phyloP scores from a whole-genome alignment of 2,888 invertebrate genomes.

The Agrochola circellaris region DNA sequence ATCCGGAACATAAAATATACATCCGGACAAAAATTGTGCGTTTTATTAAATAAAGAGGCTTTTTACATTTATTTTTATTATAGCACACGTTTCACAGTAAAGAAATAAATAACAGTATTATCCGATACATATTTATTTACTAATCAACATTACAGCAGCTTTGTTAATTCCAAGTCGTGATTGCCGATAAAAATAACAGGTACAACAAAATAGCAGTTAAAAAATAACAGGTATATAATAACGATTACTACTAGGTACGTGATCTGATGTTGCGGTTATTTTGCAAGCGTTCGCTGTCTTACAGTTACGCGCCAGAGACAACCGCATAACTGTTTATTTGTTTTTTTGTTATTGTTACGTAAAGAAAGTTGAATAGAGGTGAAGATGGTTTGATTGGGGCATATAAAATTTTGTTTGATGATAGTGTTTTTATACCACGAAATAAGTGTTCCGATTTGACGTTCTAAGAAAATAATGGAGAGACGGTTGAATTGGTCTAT shows the following conservation, averaged over 20 bases:
- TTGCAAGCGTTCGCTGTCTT: constrained; percentile 59
- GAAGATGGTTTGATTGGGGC: constrained; percentile 34
- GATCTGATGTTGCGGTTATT: constrained; percentile 60
- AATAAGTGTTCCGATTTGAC: background rate
- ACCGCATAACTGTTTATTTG: constrained; percentile 59
- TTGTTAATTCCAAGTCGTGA: constrained; percentile 16
- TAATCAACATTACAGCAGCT: constrained; percentile 9
- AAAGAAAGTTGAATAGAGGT: constrained; percentile 46
- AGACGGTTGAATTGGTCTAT: background rate
- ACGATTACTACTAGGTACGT: constrained; percentile 49
- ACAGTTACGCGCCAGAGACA: constrained; percentile 59
- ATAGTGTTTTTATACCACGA: background rate
- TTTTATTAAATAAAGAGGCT: background rate
- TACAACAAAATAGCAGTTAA: constrained; percentile 24
- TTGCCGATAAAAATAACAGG: constrained; percentile 41
- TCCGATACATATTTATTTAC: constrained; percentile 18
- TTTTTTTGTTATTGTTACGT: constrained; percentile 47
- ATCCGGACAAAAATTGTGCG: too few relatives aligned
- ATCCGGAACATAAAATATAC: background rate
- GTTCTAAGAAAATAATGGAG: background rate
- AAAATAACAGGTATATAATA: constrained; percentile 42
- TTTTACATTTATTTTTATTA: background rate
- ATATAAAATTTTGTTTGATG: constrained; percentile 8
- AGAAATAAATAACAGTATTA: constrained; percentile 5
- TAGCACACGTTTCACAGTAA: background rate